Percentiles rank a stretch among this genome's conserved stretches.
Evolutionary conservation across 2,888 invertebrate genomes (phyloP).

Genomic region (Arge pagana): DNA sequence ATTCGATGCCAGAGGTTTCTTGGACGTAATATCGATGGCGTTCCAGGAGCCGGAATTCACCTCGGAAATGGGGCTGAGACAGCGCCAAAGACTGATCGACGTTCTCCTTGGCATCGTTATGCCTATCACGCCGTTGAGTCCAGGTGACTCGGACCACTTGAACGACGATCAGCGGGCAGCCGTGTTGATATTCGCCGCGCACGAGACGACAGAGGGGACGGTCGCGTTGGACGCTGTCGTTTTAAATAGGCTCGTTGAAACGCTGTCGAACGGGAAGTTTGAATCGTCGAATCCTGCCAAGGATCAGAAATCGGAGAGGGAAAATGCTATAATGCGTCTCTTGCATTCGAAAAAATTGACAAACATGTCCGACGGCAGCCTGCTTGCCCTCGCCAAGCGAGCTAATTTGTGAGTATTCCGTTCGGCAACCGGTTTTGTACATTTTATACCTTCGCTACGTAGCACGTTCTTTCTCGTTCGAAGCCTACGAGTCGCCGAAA

Average conservation of each 20-base stretch:
- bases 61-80: conserved; percentile 71
- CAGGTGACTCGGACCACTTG: conserved; percentile 47
- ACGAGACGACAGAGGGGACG: conserved; percentile 50
- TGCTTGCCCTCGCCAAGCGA: conserved; percentile 48
- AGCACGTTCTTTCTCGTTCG: conserved; percentile 28
- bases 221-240: conserved; percentile 45
- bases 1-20: conserved; percentile 83
- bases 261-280: conserved; percentile 43
- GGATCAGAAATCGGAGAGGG: conserved; percentile 47
- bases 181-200: conserved; percentile 50
- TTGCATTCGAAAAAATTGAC: conserved; percentile 48
- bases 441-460: too few relatives aligned
- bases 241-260: conserved; percentile 48
- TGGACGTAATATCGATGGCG: conserved; percentile 83
- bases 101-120: conserved; percentile 78
- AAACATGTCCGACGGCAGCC: conserved; percentile 48
- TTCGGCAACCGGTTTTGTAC: too few relatives aligned
- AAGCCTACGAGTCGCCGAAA: conserved; percentile 50
- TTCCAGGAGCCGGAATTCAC: conserved; percentile 82
- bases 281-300: conserved; percentile 33
- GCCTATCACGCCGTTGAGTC: conserved; percentile 52
- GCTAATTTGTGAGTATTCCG: conserved; percentile 51
- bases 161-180: conserved; percentile 45
- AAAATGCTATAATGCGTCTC: conserved; percentile 49
- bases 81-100: conserved; percentile 77